Evolutionary conservation across 2,888 invertebrate species (phyloP).

Genomic region (Pseudanteris insignis): DNA sequence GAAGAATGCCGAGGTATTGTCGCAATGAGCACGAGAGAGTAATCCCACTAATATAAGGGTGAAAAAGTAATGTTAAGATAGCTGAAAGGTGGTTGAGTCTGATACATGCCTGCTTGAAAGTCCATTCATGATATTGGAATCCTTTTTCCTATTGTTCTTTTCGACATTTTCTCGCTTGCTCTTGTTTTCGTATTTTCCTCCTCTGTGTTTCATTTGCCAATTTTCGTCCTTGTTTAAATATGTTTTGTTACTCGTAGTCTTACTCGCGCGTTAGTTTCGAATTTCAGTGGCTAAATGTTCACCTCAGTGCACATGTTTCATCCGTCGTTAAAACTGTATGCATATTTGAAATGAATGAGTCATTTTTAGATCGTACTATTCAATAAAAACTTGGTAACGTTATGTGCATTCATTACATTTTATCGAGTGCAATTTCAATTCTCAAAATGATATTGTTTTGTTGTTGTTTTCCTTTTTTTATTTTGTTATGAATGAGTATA

Average conservation of each 20-base stretch:
- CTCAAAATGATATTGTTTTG: too few species aligned
- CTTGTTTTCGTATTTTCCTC: constrained; percentile 10
- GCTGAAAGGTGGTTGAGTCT: constrained; percentile 46
- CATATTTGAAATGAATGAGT: too few species aligned
- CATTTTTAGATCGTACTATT: too few species aligned
- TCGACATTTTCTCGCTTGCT: constrained; percentile 10
- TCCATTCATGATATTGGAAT: constrained; percentile 65
- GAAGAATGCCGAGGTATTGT: constrained; percentile 7
- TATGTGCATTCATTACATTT: too few species aligned
- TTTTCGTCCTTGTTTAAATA: constrained; percentile 20
- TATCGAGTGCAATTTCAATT: too few species aligned
- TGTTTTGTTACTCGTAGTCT: constrained; percentile 39
- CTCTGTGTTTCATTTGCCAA: constrained; percentile 7
- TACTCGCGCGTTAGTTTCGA: too few species aligned
- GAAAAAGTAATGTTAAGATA: constrained; percentile 35
- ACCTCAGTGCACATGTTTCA: too few species aligned
- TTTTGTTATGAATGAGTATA: too few species aligned
- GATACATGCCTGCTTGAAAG: constrained; percentile 66
- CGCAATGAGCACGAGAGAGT: constrained; percentile 33
- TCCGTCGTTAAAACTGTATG: too few species aligned
- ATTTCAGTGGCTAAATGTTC: constrained; percentile 3
- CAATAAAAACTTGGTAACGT: too few species aligned
- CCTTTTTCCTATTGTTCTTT: constrained; percentile 22
- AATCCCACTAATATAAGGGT: constrained; percentile 43
- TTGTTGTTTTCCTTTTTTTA: too few species aligned